These are phyloP conservation scores for Agrypnia vestita DNA, from an alignment of 1,140 invertebrate species.

Conservation along the genomic window DNA sequence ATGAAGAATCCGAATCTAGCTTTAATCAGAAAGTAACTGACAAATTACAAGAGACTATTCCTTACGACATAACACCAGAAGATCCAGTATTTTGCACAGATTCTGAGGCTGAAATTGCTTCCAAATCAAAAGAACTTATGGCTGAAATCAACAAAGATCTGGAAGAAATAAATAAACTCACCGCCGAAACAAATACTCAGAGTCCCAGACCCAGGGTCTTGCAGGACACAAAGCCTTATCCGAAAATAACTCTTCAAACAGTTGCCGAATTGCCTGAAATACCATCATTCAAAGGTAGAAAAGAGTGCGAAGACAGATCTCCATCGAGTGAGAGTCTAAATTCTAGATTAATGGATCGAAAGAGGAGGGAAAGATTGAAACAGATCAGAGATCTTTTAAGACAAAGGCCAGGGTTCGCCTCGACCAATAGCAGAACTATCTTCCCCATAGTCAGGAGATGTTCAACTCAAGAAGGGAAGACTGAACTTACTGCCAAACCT, in stretches of 20 bases:
- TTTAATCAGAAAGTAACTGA: constrained; percentile 49
- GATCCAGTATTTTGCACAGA: constrained; percentile 29
- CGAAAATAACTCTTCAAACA: constrained; percentile 75
- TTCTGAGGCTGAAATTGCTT: constrained; percentile 57
- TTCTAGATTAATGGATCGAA: constrained; percentile 67
- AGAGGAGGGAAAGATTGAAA: constrained; percentile 76
- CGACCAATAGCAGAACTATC: constrained; percentile 61
- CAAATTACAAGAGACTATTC: constrained; percentile 48
- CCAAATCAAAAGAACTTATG: constrained; percentile 66
- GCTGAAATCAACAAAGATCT: constrained; percentile 72
- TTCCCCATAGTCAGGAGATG: constrained; percentile 75
- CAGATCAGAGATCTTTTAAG: constrained; percentile 81
- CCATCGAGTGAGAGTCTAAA: constrained; percentile 66
- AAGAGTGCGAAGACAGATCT: constrained; percentile 63
- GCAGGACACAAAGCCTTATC: constrained; percentile 72
- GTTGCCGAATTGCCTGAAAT: constrained; percentile 76
- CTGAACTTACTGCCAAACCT: constrained; percentile 72
- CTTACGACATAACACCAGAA: constrained; percentile 46
- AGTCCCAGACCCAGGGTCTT: constrained; percentile 67
- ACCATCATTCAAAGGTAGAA: constrained; percentile 73
- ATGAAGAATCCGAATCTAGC: constrained; percentile 8
- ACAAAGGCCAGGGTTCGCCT: constrained; percentile 71
- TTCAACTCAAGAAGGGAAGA: constrained; percentile 70
- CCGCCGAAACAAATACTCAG: constrained; percentile 67
- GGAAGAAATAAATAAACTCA: constrained; percentile 72